Percentiles rank a stretch among this genome's conserved stretches.
These are phyloP conservation scores for Nephila pilipes DNA, from an alignment of 1,140 invertebrate species.

Conservation along the genomic window DNA sequence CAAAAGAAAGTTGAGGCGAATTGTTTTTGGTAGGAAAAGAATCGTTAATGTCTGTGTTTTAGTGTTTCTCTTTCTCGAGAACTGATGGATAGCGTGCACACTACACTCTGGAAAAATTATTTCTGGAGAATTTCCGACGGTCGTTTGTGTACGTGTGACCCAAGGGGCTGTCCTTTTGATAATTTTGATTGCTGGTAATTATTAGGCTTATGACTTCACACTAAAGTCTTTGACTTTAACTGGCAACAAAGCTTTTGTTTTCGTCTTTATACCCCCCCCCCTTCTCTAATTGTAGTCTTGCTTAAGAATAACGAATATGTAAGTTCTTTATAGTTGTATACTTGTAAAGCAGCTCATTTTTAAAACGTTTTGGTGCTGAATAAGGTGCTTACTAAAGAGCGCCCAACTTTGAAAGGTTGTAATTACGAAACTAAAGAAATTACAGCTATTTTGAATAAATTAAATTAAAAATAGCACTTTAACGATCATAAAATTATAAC, in stretches of 20 bases:
- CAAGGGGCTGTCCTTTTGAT: not conserved
- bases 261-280: not conserved
- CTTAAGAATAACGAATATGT: no score
- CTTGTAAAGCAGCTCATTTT: no score
- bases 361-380: no score
- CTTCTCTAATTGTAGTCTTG: no score
- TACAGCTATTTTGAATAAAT: no score
- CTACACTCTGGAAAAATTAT: not conserved
- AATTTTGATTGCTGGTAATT: slow-evolving; percentile 7
- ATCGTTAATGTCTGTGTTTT: slow-evolving; percentile 19
- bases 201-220: not conserved
- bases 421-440: no score
- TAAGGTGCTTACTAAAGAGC: no score
- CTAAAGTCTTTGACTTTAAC: not conserved
- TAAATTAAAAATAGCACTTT: no score
- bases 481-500: no score
- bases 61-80: not conserved
- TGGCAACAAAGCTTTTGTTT: slow-evolving; percentile 6
- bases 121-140: not conserved
- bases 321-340: no score
- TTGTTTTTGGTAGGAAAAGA: not conserved
- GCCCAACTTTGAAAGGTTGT: no score
- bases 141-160: not conserved
- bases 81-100: slow-evolving; percentile 9
- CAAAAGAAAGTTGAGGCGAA: not conserved